phyloP scores from a whole-genome alignment of 2,797 vertebrate genomes.

The Pachyuromys duprasi region DNA sequence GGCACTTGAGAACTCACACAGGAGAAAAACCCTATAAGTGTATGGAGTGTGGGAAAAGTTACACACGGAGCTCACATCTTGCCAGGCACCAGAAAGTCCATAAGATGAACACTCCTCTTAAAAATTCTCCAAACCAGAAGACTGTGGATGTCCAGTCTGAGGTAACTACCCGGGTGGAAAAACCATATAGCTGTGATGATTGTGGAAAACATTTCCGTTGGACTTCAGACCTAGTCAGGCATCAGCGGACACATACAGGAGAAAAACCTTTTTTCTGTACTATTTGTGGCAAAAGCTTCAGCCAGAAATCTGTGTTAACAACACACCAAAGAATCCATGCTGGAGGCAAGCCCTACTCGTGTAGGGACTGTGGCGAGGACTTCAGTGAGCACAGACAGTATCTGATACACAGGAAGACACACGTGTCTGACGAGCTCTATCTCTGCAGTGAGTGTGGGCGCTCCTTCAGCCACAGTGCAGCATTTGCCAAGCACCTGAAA shows the following conservation, averaged over 20 bases:
- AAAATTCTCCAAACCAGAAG: constrained; percentile 63
- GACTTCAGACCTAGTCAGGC: constrained; percentile 81
- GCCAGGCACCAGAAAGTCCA: constrained; percentile 84
- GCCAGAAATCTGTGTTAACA: constrained; percentile 82
- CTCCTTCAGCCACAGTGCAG: constrained; percentile 71
- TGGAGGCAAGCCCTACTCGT: constrained; percentile 72
- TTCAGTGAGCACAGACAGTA: constrained; percentile 76
- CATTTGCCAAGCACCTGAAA: constrained; percentile 74
- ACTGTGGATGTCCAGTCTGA: constrained; percentile 35
- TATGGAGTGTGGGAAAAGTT: constrained; percentile 83
- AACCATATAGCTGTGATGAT: constrained; percentile 72
- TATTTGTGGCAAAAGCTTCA: constrained; percentile 81
- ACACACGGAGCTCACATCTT: constrained; percentile 84
- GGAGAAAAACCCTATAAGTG: constrained; percentile 85
- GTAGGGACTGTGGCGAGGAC: constrained; percentile 76
- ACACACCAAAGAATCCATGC: constrained; percentile 82
- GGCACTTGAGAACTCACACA: constrained; percentile 83
- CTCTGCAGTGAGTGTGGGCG: constrained; percentile 77
- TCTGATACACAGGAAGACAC: constrained; percentile 70
- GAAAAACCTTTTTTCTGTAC: constrained; percentile 82
- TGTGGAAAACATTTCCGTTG: constrained; percentile 82
- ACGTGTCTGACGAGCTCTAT: constrained; percentile 45
- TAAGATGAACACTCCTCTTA: constrained; percentile 49
- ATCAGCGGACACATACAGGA: constrained; percentile 81
- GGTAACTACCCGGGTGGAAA: constrained; percentile 65